Evolutionary conservation across 2,888 invertebrate genomes (phyloP).

Genomic region (Folsomia candida): DNA sequence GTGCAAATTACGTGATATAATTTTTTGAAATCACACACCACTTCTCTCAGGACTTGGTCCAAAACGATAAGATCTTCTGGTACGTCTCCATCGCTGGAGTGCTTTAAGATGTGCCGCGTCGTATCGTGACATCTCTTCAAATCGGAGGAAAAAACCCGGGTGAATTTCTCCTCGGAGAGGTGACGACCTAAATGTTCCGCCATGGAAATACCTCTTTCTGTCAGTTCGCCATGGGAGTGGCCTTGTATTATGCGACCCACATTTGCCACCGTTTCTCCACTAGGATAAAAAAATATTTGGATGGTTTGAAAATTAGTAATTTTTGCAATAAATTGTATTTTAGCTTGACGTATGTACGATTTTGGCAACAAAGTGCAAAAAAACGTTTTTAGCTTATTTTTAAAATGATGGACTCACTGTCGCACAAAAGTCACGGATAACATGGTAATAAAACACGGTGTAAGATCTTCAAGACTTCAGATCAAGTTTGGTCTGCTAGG

Average conservation of each 20-base stretch:
- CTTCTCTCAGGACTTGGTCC: constrained; percentile 28
- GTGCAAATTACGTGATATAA: too few relatives aligned
- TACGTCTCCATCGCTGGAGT: constrained; percentile 15
- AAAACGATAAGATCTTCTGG: constrained; percentile 32
- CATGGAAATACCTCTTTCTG: constrained; percentile 39
- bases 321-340: too few relatives aligned
- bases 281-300: constrained; percentile 9
- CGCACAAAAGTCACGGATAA: constrained; percentile 34
- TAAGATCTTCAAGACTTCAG: too few relatives aligned
- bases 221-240: constrained; percentile 35
- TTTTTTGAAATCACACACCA: too few relatives aligned
- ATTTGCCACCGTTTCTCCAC: constrained; percentile 41
- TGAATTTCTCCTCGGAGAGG: constrained; percentile 32
- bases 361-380: too few relatives aligned
- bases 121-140: constrained; percentile 43
- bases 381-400: too few relatives aligned
- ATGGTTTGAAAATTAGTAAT: background rate
- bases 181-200: constrained; percentile 36
- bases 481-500: too few relatives aligned
- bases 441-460: too few relatives aligned
- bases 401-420: too few relatives aligned
- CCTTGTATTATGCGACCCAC: constrained; percentile 36
- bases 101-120: constrained; percentile 31
- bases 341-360: too few relatives aligned
- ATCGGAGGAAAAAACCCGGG: constrained; percentile 38